Evolutionary conservation across 2,888 invertebrate species (phyloP), one percentile per base, ranked within the genome.

Genomic region (Trileptium ribeirensis): DNA sequence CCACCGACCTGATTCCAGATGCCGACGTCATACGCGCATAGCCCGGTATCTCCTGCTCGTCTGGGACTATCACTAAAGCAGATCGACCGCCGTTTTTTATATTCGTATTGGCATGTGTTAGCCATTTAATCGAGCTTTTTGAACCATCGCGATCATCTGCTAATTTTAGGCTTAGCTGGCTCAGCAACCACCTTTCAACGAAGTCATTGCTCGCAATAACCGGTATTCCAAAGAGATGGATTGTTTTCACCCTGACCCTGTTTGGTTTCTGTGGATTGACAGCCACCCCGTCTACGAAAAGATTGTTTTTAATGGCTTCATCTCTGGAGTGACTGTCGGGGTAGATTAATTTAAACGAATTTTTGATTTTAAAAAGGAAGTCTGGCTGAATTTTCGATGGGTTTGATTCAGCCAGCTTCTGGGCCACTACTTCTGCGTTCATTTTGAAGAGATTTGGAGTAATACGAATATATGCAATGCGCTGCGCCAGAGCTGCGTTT

Each of bases 51-150:
- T 78, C 64, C 29, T 78, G 39, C 3, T 31, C 64, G 31, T 15
- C 2, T 2, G 24, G 15, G 3, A 70, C 67, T 29, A n/a, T 31
- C 15, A 78, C 79, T 51, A 78, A 33, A 24, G 64, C 79, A 8
- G 79, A 78, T 64, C 79, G 15, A 8, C 77, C 79, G 8, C 79
- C 79, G 34, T 78, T 78, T 24, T 64, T 40, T 8, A 78, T 78
- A 15, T 78, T 64, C 1, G 79, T 78, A 24, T 24, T 64, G 1
- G 15, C 2, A 40, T 64, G 64, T n/a, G 19, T 8, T 3, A 78
- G 8, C 79, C 79, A 67, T 29, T 51, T 8, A 24, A 51, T 51
- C 8, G 51, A 8, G 8, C 8, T 15, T 24, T 51, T 51, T 8
- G 51, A 51, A 8, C 51, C 51, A 24, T 51, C 51, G 8, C 51